Percentiles rank a stretch among this genome's conserved stretches.
These are phyloP conservation scores for Cheilosia pagana DNA, from an alignment of 2,888 invertebrate genomes.

Conservation along the genomic window DNA sequence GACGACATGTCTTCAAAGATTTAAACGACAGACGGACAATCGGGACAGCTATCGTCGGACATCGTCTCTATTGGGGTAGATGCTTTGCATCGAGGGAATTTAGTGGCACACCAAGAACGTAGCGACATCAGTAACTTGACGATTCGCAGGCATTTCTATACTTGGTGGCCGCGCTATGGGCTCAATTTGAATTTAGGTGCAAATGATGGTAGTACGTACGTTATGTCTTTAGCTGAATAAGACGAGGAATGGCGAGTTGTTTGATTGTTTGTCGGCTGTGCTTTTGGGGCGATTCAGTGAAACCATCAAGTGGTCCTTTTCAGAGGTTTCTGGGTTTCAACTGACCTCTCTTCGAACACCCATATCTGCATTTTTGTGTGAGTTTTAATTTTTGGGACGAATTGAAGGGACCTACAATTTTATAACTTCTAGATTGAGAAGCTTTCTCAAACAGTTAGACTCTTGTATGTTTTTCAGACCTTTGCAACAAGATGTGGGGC, in stretches of 20 bases:
- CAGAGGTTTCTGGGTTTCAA: no score
- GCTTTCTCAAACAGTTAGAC: no score
- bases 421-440: no score
- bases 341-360: no score
- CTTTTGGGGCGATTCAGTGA: no score
- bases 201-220: not conserved
- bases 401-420: no score
- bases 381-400: no score
- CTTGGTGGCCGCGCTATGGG: conserved; percentile 49
- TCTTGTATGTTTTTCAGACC: no score
- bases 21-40: conserved; percentile 77
- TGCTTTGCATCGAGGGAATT: conserved; percentile 41
- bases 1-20: conserved; percentile 78
- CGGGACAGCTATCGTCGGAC: conserved; percentile 73
- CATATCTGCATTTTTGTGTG: no score
- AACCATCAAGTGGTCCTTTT: no score
- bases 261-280: not conserved
- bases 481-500: no score
- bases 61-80: conserved; percentile 68
- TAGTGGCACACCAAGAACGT: conserved; percentile 47
- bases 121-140: conserved; percentile 62
- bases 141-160: conserved; percentile 46
- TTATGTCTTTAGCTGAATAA: not conserved
- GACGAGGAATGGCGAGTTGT: not conserved
- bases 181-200: conserved; percentile 51